These are phyloP conservation scores for Smittia aterrima DNA, from an alignment of 2,888 invertebrate genomes.

Conservation along the genomic window DNA sequence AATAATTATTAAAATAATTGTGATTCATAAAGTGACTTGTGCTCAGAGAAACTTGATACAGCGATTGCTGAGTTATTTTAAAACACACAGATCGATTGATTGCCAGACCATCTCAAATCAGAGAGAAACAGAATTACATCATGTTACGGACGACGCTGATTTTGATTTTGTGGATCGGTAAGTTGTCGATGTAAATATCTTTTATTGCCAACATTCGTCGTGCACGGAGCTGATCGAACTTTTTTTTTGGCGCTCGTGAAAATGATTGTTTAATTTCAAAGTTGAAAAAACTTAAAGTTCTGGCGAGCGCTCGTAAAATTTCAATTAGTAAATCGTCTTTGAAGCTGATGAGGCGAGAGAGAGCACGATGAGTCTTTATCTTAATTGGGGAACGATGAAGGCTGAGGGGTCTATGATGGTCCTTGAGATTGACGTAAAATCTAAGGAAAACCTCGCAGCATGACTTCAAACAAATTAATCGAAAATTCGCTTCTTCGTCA, in stretches of 20 bases:
- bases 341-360: background rate
- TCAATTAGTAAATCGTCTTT: background rate
- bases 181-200: background rate
- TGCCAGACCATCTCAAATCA: background rate
- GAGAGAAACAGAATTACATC: background rate
- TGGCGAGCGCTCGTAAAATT: slow-evolving; percentile 2
- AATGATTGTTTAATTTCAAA: slow-evolving; percentile 15
- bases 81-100: background rate
- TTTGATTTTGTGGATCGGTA: background rate
- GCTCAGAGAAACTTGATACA: background rate
- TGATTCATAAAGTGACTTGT: background rate
- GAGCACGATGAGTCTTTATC: background rate
- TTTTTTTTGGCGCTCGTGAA: background rate
- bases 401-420: background rate
- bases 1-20: background rate
- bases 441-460: no score
- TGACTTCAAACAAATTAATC: background rate
- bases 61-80: slow-evolving; percentile 2
- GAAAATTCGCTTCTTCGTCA: background rate
- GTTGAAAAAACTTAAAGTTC: background rate
- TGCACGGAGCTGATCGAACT: background rate
- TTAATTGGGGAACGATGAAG: background rate
- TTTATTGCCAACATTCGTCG: background rate
- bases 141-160: background rate
- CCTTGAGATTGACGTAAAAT: no score